phyloP scores from a whole-genome alignment of 2,113 vertebrate species.

The Pteruthius melanotis region DNA sequence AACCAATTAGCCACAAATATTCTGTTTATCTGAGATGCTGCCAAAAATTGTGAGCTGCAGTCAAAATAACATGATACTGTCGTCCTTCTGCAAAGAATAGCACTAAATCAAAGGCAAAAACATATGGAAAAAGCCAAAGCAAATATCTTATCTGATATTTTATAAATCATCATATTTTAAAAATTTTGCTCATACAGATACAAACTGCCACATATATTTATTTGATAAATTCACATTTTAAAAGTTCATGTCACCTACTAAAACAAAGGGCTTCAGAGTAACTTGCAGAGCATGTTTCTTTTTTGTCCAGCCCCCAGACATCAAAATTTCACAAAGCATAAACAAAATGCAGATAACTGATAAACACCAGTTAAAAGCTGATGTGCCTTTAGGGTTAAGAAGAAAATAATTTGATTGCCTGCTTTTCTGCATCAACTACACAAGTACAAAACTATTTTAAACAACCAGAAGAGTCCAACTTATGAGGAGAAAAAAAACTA shows the following conservation, averaged over 20 bases:
- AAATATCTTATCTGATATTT: slow-evolving; percentile 66
- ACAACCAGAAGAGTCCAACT: neutral
- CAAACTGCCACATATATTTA: slow-evolving; percentile 48
- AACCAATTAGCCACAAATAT: slow-evolving; percentile 76
- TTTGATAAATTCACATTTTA: slow-evolving; percentile 53
- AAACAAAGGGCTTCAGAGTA: slow-evolving; percentile 29
- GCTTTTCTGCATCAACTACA: neutral
- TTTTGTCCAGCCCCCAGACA: neutral
- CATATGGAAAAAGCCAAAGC: slow-evolving; percentile 46
- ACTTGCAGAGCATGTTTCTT: neutral
- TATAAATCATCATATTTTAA: slow-evolving; percentile 53
- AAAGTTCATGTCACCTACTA: slow-evolving; percentile 24
- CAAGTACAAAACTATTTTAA: neutral
- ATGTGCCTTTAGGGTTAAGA: neutral
- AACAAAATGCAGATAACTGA: neutral
- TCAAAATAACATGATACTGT: slow-evolving; percentile 59
- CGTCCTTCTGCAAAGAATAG: slow-evolving; percentile 44
- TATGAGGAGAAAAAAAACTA: neutral
- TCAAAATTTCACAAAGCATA: neutral
- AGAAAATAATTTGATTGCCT: neutral
- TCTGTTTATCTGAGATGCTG: slow-evolving; percentile 73
- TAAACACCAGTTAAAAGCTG: neutral
- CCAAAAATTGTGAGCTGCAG: slow-evolving; percentile 65
- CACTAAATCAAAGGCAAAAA: slow-evolving; percentile 47
- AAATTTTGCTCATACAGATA: neutral